phyloP scores from a whole-genome alignment of 1,140 invertebrate species.

The Orchesella cincta region DNA sequence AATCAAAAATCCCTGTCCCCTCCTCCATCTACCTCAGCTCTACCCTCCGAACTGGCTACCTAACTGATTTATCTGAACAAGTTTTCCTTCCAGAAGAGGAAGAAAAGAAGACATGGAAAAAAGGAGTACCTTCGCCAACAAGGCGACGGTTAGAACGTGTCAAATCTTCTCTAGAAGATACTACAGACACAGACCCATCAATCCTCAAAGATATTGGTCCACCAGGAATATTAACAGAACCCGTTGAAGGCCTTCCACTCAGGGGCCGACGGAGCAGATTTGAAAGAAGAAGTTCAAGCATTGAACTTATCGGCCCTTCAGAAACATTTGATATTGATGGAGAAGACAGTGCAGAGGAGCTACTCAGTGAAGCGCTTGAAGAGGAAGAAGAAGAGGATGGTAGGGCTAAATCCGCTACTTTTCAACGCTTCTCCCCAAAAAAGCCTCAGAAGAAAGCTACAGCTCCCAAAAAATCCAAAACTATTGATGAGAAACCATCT shows the following conservation, averaged over 20 bases:
- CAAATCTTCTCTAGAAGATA: too few species aligned
- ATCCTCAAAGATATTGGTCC: too few species aligned
- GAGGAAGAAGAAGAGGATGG: not conserved
- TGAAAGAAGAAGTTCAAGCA: not conserved
- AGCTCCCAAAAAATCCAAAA: not conserved
- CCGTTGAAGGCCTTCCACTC: too few species aligned
- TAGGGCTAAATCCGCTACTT: not conserved
- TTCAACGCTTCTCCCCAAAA: too few species aligned
- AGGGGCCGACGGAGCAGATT: not conserved
- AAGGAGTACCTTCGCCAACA: too few species aligned
- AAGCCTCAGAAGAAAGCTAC: not conserved
- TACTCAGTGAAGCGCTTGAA: not conserved
- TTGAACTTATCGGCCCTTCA: not conserved
- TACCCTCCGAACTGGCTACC: slow-evolving; percentile 24
- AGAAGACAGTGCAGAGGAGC: not conserved
- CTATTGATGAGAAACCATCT: not conserved
- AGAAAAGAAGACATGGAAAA: not conserved
- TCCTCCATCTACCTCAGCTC: slow-evolving; percentile 44
- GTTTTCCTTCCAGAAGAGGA: not conserved
- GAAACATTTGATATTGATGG: not conserved
- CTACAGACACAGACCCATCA: too few species aligned
- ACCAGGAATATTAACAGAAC: not conserved
- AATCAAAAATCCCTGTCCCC: slow-evolving; percentile 49
- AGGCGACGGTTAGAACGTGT: too few species aligned
- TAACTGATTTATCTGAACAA: slow-evolving; percentile 45